Base-by-base conservation (phyloP, 2,113 vertebrate genomes). In the Nothocercus julius region DNA sequence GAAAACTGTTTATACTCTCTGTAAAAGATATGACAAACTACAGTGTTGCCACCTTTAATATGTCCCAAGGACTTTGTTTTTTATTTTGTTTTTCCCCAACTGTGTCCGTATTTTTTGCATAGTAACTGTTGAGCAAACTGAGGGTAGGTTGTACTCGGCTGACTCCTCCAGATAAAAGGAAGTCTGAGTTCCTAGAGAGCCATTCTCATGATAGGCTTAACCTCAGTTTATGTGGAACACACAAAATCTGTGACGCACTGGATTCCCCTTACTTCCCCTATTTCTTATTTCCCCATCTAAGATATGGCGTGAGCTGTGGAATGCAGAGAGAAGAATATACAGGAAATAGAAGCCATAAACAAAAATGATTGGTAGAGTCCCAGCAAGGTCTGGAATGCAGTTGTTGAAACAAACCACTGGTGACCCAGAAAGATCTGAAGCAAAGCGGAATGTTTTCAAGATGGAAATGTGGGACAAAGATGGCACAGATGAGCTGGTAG, bases 381-480 rank as follows among this genome's bases (percentile, higher is more conserved):
- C 72, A 12, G 40, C 42, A 84, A 89, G 92, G 93, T 92, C 96
- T 96, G 95, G 77, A 96, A 75, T 74, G 25, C 96, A 97, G 95
- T 96, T 96, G 96, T 92, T 87, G 96, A 95, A 97, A 96, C 94
- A 94, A 96, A 92, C 80, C 85, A 64, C 87, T 92, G 80, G 92
- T 95, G 95, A 95, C 94, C 95, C 87, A 19, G 24, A 85, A 89
- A 90, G 94, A 96, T 97, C 95, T 96, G 91, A 96, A 85, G 88
- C 95, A 89, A 20, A 90, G 54, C 69, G 95, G 90, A 92, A 94
- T 77, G 92, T 83, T 94, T 97, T 96, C 88, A 86, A 96, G 93
- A 93, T 89, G 81, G 81, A 95, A 96, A 96, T 96, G 92, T 97
- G 96, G 90, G 78, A 97, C 81, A 90, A 97, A 97, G 95, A 96